Base-by-base conservation (phyloP, 1,140 invertebrate species). In the Oppia nitens region DNA sequence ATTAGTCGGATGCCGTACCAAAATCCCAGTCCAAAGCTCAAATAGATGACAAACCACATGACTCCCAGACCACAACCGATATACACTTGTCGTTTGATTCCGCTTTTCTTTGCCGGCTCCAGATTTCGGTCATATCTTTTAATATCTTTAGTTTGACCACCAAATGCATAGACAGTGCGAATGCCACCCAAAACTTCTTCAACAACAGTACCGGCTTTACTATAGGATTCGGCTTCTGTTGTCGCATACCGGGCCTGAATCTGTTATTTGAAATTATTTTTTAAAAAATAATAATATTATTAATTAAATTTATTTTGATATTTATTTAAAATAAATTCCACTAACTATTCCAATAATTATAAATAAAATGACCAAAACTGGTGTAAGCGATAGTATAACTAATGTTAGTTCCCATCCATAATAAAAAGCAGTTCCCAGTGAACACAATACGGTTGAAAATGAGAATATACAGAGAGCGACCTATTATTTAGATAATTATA, bases 1-100 rank as follows among this genome's bases (percentile, higher is more conserved):
- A 73, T 69, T 4, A 87, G 72, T 52, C 75, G 72, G 24, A 83
- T 79, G 3, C 84, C 87, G 71, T 85, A 89, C 83, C 84, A 91
- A 69, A 90, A 89, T 0, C 84, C 81, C 11, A 63, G 20, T 3
- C 29, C 61, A 47, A 45, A 61, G 2, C 28, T 28, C 12, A 47
- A 21, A 47, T 60, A 53, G 4, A 47, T n/a, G 51, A 24, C 47
- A 2, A 60, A 26, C 40, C 23, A 56, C n/a, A 27, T 55, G 2
- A 57, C 27, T 50, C 55, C 40, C 3, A 61, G 49, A 47, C 45
- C 50, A 12, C 32, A 50, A 0, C 82, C 83, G n/a, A 79, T 78
- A 64, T 81, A 79, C 25, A 86, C 69, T 47, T 79, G 79, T 69
- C 83, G 77, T 68, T 78, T 82, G 2, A 84, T 79, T 57, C 83